These are phyloP conservation scores for Amblyteles armatorius DNA, from an alignment of 2,888 invertebrate species.

Conservation along the genomic window DNA sequence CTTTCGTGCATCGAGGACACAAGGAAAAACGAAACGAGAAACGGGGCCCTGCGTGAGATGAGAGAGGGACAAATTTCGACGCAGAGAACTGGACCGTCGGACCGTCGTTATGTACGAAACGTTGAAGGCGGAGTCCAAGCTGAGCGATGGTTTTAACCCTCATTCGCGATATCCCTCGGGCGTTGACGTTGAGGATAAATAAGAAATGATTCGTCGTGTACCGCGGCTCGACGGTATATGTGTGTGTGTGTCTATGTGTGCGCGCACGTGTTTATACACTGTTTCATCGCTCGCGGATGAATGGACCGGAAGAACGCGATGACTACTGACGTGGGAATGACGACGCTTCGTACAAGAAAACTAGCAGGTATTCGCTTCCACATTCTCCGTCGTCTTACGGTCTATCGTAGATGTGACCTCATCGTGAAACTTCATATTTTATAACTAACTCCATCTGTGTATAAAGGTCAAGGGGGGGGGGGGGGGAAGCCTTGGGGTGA, in stretches of 20 bases:
- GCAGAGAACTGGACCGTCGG: conserved; percentile 46
- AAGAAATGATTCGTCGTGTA: conserved; percentile 43
- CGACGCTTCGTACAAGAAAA: conserved; percentile 39
- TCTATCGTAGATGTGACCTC: conserved; percentile 1
- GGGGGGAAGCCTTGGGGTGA: too few species aligned
- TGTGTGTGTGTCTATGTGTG: not conserved
- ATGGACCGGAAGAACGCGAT: conserved; percentile 42
- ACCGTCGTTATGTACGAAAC: conserved; percentile 42
- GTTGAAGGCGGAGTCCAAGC: conserved; percentile 35
- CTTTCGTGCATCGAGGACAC: conserved; percentile 13
- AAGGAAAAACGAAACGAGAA: conserved; percentile 19
- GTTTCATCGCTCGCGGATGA: conserved; percentile 46
- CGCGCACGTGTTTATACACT: conserved; percentile 10
- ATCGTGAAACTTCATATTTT: conserved; percentile 7
- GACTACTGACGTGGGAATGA: conserved; percentile 57
- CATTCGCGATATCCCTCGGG: conserved; percentile 21
- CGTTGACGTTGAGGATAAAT: conserved; percentile 44
- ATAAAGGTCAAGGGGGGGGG: not conserved
- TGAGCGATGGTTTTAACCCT: conserved; percentile 4
- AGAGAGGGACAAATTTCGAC: conserved; percentile 10
- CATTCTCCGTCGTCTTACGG: conserved; percentile 18
- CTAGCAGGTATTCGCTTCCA: conserved; percentile 43
- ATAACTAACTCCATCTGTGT: not conserved
- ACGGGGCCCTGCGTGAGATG: conserved; percentile 2
- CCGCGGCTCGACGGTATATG: not conserved